phyloP scores from a whole-genome alignment of 1,140 invertebrate species.

The Euschistus heros region DNA sequence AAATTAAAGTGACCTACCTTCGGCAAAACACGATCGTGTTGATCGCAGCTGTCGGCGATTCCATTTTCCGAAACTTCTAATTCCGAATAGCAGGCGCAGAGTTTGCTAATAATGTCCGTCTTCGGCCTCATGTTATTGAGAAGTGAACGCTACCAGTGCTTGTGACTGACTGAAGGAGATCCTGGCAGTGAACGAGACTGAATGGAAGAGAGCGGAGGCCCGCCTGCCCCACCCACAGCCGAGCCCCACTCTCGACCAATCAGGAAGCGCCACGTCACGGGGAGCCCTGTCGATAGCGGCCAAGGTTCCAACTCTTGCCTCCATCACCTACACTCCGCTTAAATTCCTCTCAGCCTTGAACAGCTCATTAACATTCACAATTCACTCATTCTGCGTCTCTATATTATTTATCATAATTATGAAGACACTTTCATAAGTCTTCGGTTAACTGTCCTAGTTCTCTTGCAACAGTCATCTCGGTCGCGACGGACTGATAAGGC shows the following conservation, averaged over 20 bases:
- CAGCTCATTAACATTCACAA: too few species aligned
- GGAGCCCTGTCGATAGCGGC: not conserved
- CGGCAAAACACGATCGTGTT: not conserved
- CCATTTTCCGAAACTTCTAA: conserved; percentile 2
- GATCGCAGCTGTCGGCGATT: not conserved
- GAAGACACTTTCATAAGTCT: too few species aligned
- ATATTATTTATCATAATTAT: too few species aligned
- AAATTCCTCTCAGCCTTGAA: too few species aligned
- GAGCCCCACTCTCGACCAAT: conserved; percentile 9
- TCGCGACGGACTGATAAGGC: too few species aligned
- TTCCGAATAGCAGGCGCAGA: conserved; percentile 17
- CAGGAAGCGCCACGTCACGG: not conserved
- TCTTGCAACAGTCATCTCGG: too few species aligned
- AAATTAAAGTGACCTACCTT: not conserved
- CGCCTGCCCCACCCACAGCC: conserved; percentile 7
- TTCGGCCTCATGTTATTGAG: conserved; percentile 22
- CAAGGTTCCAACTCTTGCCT: not conserved
- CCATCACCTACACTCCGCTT: too few species aligned
- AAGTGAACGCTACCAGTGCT: not conserved
- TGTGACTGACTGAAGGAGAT: not conserved
- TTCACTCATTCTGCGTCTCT: too few species aligned
- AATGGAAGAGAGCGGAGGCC: too few species aligned
- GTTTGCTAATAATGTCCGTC: conserved; percentile 21
- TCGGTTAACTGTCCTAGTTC: too few species aligned
- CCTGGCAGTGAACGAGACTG: too few species aligned